Percentiles rank a stretch among this genome's conserved stretches.
phyloP scores from a whole-genome alignment of 2,888 invertebrate genomes.

The Galerucella calmariensis region DNA sequence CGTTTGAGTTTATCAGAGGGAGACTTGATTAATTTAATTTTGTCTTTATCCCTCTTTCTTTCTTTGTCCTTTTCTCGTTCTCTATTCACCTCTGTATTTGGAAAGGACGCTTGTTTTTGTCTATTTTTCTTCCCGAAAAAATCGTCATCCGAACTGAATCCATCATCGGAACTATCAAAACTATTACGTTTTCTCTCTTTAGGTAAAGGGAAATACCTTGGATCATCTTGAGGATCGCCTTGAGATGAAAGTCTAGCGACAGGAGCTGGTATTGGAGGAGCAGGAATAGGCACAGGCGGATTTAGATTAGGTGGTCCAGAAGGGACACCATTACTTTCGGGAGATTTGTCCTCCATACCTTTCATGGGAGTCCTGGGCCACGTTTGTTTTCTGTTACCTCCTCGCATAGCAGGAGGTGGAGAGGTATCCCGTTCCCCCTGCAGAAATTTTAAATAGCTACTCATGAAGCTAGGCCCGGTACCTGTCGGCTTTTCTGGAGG shows the following conservation, averaged over 20 bases:
- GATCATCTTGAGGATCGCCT: slow-evolving; percentile 74
- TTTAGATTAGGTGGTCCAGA: slow-evolving; percentile 52
- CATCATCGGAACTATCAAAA: slow-evolving; percentile 76
- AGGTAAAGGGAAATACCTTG: slow-evolving; percentile 76
- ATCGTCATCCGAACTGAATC: slow-evolving; percentile 71
- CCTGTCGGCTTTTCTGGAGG: slow-evolving; percentile 70
- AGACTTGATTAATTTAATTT: slow-evolving; percentile 43
- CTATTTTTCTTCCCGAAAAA: slow-evolving; percentile 66
- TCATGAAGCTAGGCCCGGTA: slow-evolving; percentile 84
- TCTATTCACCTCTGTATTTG: slow-evolving; percentile 48
- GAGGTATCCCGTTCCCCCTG: slow-evolving; percentile 86
- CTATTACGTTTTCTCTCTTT: slow-evolving; percentile 76
- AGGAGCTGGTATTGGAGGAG: slow-evolving; percentile 41
- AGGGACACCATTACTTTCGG: slow-evolving; percentile 52
- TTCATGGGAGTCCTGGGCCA: slow-evolving; percentile 70
- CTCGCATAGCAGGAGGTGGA: slow-evolving; percentile 77
- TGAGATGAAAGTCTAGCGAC: slow-evolving; percentile 61
- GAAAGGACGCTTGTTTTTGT: slow-evolving; percentile 19
- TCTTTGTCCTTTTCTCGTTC: slow-evolving; percentile 42
- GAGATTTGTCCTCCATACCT: slow-evolving; percentile 46
- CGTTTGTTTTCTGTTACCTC: slow-evolving; percentile 74
- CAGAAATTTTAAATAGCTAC: slow-evolving; percentile 86
- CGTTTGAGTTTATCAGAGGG: slow-evolving; percentile 48
- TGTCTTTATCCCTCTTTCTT: slow-evolving; percentile 40
- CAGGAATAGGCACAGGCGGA: slow-evolving; percentile 25